Conservation (phyloP, 2,113 vertebrate species). For the Prunella fulvescens region DNA sequence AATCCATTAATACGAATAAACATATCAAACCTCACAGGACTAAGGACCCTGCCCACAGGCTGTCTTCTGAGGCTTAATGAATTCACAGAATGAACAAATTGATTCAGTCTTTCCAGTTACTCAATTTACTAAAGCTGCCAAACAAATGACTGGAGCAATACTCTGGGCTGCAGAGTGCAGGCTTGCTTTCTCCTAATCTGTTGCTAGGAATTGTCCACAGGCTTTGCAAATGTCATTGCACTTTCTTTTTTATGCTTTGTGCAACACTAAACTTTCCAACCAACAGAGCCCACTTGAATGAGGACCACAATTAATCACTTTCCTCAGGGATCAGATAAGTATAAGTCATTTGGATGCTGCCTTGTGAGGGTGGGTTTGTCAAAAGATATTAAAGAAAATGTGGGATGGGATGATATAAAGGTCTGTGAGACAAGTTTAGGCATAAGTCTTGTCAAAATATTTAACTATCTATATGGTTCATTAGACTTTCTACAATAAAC, state of each 20-base stretch:
- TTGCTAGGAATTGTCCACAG: neutral
- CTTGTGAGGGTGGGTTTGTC: neutral
- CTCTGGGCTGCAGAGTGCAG: neutral
- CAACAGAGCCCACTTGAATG: neutral
- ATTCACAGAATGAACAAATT: slow-evolving; percentile 25
- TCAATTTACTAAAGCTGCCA: slow-evolving; percentile 5
- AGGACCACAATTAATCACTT: neutral
- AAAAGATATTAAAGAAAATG: neutral
- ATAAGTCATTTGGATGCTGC: neutral
- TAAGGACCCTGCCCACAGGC: neutral
- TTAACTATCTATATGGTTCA: neutral
- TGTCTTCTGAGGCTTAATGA: slow-evolving; percentile 2
- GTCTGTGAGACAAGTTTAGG: neutral
- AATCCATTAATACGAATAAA: neutral
- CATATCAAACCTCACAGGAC: neutral
- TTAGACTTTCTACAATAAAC: neutral
- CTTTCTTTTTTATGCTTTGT: neutral
- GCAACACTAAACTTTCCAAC: neutral
- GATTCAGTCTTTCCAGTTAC: neutral
- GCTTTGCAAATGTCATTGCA: neutral
- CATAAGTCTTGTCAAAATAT: neutral
- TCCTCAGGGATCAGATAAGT: neutral
- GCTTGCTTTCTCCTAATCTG: neutral
- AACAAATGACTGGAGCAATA: neutral
- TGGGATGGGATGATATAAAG: neutral